Conservation (phyloP, 1,140 invertebrate species). For the Cheumatopsyche charites region DNA sequence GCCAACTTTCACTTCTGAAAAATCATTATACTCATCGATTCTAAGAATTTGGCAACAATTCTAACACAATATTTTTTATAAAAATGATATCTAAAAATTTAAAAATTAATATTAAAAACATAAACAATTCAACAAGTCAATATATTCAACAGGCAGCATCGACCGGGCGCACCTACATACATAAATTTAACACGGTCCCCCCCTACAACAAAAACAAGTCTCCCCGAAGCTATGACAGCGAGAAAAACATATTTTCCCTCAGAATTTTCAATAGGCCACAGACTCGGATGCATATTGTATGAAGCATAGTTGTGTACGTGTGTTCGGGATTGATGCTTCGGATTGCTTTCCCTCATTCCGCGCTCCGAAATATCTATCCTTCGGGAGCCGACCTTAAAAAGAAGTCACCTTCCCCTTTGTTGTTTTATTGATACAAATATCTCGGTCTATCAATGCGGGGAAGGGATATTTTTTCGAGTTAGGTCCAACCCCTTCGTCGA, state of each 20-base stretch:
- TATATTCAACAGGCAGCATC: too few relatives aligned
- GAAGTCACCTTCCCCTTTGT: constrained; percentile 35
- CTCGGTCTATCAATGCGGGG: constrained; percentile 34
- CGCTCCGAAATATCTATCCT: constrained; percentile 31
- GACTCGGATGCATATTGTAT: not conserved
- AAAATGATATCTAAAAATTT: too few relatives aligned
- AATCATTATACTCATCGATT: too few relatives aligned
- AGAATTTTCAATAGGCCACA: not conserved
- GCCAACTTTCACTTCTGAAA: too few relatives aligned
- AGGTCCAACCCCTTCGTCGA: constrained; percentile 8
- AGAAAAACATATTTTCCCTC: not conserved
- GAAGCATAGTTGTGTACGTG: constrained; percentile 5
- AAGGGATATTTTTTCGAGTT: constrained; percentile 30
- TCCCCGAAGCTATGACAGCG: too few relatives aligned
- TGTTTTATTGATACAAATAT: constrained; percentile 41
- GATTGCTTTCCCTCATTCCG: constrained; percentile 33
- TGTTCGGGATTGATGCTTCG: constrained; percentile 20
- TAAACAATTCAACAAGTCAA: too few relatives aligned
- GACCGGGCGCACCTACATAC: too few relatives aligned
- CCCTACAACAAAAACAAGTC: too few relatives aligned
- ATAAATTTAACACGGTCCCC: too few relatives aligned
- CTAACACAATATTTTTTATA: too few relatives aligned
- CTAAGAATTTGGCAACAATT: too few relatives aligned
- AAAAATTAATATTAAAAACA: too few relatives aligned
- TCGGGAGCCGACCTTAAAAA: constrained; percentile 26